Conservation (phyloP, 2,888 invertebrate species). For the Cecidostiba fungosa region DNA sequence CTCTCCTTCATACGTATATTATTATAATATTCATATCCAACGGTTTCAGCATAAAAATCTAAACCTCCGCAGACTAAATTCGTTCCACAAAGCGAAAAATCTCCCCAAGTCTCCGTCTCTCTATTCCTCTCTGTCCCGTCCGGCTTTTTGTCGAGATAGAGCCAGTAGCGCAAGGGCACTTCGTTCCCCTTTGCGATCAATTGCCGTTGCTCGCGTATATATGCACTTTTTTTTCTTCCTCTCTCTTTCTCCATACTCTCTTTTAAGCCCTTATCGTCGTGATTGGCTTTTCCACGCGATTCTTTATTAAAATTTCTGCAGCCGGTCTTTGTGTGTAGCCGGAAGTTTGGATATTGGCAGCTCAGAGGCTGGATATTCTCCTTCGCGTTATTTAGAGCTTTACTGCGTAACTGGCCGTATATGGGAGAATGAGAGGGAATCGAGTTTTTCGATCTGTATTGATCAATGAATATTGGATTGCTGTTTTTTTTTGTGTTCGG, state of each 20-base stretch:
- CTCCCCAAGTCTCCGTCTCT: background rate
- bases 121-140: background rate
- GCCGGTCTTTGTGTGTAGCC: background rate
- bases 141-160: background rate
- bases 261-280: constrained; percentile 18
- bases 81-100: too few relatives aligned
- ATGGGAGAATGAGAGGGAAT: background rate
- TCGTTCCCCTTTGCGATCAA: constrained; percentile 5
- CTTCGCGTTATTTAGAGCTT: constrained; percentile 20
- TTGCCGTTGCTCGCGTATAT: background rate
- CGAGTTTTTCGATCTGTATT: background rate
- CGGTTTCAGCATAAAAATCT: too few relatives aligned
- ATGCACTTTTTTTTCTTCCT: background rate
- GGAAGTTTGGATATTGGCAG: background rate
- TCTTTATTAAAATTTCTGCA: constrained; percentile 16
- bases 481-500: background rate
- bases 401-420: background rate
- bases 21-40: too few relatives aligned
- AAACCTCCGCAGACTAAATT: too few relatives aligned
- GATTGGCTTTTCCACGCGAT: constrained; percentile 27
- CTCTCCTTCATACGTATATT: too few relatives aligned
- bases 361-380: background rate
- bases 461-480: background rate
- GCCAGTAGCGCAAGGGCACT: background rate
- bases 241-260: background rate